Conservation (phyloP, 2,888 invertebrate genomes). For the Tyria jacobaeae region DNA sequence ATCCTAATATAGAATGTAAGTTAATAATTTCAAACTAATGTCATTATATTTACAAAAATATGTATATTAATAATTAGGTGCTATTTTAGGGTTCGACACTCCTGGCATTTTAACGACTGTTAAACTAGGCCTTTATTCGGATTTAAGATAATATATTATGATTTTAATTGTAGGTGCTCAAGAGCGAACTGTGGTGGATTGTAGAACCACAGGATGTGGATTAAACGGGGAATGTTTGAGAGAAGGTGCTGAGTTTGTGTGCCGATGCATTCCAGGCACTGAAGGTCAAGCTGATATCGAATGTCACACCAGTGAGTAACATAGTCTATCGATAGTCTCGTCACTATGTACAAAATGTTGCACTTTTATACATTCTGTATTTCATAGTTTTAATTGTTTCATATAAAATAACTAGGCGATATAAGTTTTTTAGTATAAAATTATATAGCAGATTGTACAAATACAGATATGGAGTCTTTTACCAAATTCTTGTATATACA, state of each 20-base stretch:
- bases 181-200: constrained; percentile 89
- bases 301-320: constrained; percentile 87
- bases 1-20: constrained; percentile 94
- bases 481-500: constrained; percentile 58
- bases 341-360: constrained; percentile 81
- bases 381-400: constrained; percentile 7
- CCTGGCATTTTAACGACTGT: neutral
- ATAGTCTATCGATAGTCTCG: constrained; percentile 44
- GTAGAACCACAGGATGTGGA: constrained; percentile 94
- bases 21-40: neutral
- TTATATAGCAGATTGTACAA: constrained; percentile 11
- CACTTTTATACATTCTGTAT: constrained; percentile 62
- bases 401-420: constrained; percentile 10
- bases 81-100: neutral
- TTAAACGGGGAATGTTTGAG: constrained; percentile 95
- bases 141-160: neutral
- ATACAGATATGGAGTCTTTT: constrained; percentile 28
- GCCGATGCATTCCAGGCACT: constrained; percentile 92
- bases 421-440: constrained; percentile 4
- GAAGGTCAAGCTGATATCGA: constrained; percentile 91
- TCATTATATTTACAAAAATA: neutral
- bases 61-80: neutral
- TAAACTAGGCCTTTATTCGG: neutral
- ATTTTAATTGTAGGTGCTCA: constrained; percentile 79
- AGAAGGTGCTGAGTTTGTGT: constrained; percentile 93